phyloP scores from a whole-genome alignment of 2,888 invertebrate genomes.

The Andrena marginata region DNA sequence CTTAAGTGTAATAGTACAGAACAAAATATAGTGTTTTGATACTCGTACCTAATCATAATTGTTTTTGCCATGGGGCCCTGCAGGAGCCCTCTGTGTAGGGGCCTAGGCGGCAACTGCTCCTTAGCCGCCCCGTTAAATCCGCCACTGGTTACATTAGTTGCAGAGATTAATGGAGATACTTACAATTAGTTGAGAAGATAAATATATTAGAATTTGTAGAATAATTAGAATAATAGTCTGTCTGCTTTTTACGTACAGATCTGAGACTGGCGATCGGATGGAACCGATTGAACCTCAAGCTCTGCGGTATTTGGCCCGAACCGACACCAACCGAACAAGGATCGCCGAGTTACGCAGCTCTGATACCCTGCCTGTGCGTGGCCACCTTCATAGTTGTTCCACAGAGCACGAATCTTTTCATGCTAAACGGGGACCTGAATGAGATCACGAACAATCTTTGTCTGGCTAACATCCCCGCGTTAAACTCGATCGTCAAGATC shows the following conservation, averaged over 20 bases:
- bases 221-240: no score
- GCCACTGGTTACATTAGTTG: no score
- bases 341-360: neutral
- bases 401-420: neutral
- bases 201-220: no score
- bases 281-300: neutral
- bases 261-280: neutral
- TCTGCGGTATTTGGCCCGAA: conserved; percentile 7
- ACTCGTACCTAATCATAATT: no score
- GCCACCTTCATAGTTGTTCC: neutral
- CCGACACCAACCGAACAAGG: neutral
- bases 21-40: no score
- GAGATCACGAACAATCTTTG: neutral
- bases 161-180: no score
- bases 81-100: no score
- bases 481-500: neutral
- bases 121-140: no score
- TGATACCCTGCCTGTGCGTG: neutral
- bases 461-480: neutral
- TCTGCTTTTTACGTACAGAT: neutral
- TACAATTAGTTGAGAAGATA: no score
- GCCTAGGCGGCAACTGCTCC: no score
- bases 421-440: neutral
- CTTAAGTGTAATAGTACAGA: no score
- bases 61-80: no score